phyloP scores from a whole-genome alignment of 2,113 vertebrate species.

The Antechinus flavipes region DNA sequence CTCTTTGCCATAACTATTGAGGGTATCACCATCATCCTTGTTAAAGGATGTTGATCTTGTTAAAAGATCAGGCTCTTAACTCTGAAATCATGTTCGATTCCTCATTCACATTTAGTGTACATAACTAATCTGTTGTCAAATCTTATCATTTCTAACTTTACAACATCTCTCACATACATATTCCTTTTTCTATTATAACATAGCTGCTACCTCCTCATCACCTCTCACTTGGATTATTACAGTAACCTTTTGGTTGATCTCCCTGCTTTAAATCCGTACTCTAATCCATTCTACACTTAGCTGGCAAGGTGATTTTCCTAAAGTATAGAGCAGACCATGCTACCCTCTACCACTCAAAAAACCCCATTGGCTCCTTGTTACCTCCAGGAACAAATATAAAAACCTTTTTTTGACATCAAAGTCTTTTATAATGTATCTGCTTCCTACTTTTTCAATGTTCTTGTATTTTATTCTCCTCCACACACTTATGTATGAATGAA shows the following conservation, averaged over 20 bases:
- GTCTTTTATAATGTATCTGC: not conserved
- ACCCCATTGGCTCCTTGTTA: not conserved
- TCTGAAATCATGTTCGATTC: not conserved
- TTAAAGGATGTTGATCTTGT: too few relatives aligned
- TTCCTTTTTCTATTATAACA: not conserved
- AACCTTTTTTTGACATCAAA: not conserved
- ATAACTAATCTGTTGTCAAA: not conserved
- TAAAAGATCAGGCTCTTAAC: not conserved
- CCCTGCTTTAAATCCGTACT: not conserved
- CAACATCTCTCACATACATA: not conserved
- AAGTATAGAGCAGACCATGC: not conserved
- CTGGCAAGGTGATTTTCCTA: not conserved
- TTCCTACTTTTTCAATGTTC: not conserved
- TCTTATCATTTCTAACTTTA: not conserved
- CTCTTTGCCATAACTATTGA: not conserved
- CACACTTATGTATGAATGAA: not conserved
- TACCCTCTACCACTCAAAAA: not conserved
- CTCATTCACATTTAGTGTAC: not conserved
- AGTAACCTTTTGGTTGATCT: not conserved
- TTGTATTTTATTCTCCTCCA: not conserved
- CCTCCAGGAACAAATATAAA: not conserved
- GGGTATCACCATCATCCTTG: not conserved
- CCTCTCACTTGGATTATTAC: not conserved
- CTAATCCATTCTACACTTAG: not conserved
- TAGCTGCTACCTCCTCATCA: not conserved